These are phyloP conservation scores for Musca domestica DNA, from an alignment of 1,140 invertebrate genomes.

Conservation along the genomic window DNA sequence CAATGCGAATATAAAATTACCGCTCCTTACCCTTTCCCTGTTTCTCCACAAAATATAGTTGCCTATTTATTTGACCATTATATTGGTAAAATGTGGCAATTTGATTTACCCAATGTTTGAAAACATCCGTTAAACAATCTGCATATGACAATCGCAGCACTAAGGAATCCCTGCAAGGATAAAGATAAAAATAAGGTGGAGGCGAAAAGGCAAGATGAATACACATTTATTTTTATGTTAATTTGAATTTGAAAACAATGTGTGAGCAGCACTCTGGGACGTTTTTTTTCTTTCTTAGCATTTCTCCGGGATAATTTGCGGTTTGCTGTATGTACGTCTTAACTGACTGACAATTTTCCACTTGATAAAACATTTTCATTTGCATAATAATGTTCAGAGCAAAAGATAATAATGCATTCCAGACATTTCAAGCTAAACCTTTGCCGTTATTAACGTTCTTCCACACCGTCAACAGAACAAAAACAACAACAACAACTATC, in stretches of 20 bases:
- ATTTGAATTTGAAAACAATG: slow-evolving; percentile 11
- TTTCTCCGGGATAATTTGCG: not conserved
- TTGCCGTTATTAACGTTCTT: not conserved
- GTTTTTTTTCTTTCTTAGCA: not conserved
- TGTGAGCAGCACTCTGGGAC: too few relatives aligned
- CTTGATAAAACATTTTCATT: slow-evolving; percentile 31
- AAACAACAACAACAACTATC: not conserved
- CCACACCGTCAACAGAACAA: not conserved
- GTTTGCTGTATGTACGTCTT: not conserved
- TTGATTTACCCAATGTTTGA: slow-evolving; percentile 24
- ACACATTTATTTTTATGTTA: slow-evolving; percentile 17
- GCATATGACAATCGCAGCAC: not conserved
- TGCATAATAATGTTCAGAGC: slow-evolving; percentile 28
- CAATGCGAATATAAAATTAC: not conserved
- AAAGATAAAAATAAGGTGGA: too few relatives aligned
- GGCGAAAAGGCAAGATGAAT: too few relatives aligned
- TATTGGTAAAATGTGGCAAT: slow-evolving; percentile 19
- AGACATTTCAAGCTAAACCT: not conserved
- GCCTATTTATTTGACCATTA: not conserved
- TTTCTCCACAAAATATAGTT: slow-evolving; percentile 22
- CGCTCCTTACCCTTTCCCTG: not conserved
- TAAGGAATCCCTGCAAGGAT: slow-evolving; percentile 13
- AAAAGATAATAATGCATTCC: slow-evolving; percentile 21
- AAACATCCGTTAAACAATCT: slow-evolving; percentile 15
- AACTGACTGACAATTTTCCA: slow-evolving; percentile 26